Conservation (phyloP, 2,888 invertebrate genomes). For the Cistogaster globosa region DNA sequence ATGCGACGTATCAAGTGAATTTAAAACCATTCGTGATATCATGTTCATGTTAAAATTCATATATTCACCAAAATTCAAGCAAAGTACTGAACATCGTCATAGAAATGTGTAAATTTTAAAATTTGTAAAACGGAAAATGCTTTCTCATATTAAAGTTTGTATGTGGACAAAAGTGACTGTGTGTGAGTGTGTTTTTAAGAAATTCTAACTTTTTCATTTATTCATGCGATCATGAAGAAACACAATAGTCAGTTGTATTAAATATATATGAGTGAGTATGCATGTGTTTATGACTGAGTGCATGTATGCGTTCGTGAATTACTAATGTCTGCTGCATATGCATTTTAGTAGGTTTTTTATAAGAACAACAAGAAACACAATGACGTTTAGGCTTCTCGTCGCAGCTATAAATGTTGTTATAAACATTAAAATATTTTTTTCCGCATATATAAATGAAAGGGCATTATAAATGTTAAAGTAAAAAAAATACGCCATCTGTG, state of each 20-base stretch:
- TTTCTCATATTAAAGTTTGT: too few species aligned
- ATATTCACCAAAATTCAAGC: constrained; percentile 14
- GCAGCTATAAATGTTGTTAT: constrained; percentile 19
- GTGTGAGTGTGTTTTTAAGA: background rate
- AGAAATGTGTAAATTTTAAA: constrained; percentile 8
- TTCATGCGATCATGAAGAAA: constrained; percentile 61
- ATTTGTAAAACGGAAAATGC: constrained; percentile 4
- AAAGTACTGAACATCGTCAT: background rate
- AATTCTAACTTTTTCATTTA: constrained; percentile 28
- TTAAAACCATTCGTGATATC: constrained; percentile 69
- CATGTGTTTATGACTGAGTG: constrained; percentile 24
- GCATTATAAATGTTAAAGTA: constrained; percentile 50
- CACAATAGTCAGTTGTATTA: constrained; percentile 57
- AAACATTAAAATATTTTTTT: constrained; percentile 11
- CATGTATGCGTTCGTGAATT: constrained; percentile 27
- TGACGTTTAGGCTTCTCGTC: constrained; percentile 46
- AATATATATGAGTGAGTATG: constrained; percentile 1
- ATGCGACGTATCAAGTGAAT: constrained; percentile 71
- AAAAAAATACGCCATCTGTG: constrained; percentile 57
- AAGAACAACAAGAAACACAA: constrained; percentile 32
- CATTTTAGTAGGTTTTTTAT: constrained; percentile 39
- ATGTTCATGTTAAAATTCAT: constrained; percentile 33
- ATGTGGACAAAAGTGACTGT: background rate
- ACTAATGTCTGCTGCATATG: constrained; percentile 53
- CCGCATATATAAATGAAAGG: constrained; percentile 1